Conservation (phyloP, 1,140 invertebrate genomes). For the Pantala flavescens region DNA sequence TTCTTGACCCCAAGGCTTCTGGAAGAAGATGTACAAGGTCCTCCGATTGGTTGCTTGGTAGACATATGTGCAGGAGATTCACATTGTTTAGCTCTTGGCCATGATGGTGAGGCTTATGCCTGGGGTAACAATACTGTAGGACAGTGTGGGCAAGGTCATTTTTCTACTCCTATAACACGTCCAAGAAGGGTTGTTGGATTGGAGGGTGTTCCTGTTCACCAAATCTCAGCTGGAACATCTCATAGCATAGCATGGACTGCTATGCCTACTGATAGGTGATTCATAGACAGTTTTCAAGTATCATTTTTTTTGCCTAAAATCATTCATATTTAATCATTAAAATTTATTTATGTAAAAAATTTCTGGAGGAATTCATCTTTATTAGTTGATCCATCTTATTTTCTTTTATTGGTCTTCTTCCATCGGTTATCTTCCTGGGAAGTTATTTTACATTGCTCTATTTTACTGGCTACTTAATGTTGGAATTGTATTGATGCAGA, state of each 20-base stretch:
- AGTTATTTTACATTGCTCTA: no score
- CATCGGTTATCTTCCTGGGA: no score
- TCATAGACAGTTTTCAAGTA: constrained; percentile 13
- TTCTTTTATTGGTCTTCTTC: no score
- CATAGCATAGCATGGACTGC: constrained; percentile 61
- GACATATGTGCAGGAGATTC: constrained; percentile 46
- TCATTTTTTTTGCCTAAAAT: not conserved
- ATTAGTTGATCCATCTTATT: no score
- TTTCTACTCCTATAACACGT: constrained; percentile 47
- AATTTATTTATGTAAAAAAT: no score
- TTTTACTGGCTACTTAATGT: no score
- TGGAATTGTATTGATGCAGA: no score
- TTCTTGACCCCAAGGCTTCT: constrained; percentile 39
- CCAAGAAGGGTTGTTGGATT: constrained; percentile 51
- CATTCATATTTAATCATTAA: no score
- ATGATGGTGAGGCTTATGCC: constrained; percentile 44
- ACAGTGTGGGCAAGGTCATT: constrained; percentile 58
- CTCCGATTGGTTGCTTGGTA: constrained; percentile 29
- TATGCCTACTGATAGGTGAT: constrained; percentile 40
- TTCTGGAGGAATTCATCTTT: no score
- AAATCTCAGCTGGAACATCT: constrained; percentile 56
- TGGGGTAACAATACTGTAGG: constrained; percentile 64
- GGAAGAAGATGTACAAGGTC: constrained; percentile 30
- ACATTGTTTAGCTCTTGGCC: constrained; percentile 48
- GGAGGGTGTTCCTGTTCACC: constrained; percentile 45